Evolutionary conservation across 2,888 invertebrate genomes (phyloP), one percentile per base, ranked within the genome.

Genomic region (Dolichopus griseipennis): DNA sequence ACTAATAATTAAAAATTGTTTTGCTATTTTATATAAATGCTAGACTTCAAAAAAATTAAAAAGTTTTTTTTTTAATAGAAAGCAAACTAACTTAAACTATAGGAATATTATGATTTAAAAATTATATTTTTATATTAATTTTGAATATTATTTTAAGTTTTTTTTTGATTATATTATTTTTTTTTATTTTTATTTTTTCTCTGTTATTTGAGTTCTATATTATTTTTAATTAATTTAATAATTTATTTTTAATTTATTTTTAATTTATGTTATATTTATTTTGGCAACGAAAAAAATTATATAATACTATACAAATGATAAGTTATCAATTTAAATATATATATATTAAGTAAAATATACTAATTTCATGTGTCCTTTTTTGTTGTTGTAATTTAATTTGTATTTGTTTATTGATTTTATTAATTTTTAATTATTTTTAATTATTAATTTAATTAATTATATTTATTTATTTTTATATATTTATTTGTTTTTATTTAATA

Each of bases 361-460:
- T 68, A 65, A 71, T 68, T 70, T 70, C 71, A 70, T 72, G 72
- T 72, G 72, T 72, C 72, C 72, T 72, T 72, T 72, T 72, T 72
- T 72, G 72, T 72, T 72, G 72, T 72, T 72, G 72, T 72, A 68
- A 71, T 71, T 71, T 69, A 69, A 70, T 70, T 71, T 69, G 18
- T 34, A 15, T 34, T 33, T 65, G 2, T 37, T n/a, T 18, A 18
- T 34, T 34, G 12, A 12, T 34, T 34, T n/a, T 18, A 37, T 20
- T 10, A 2, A 9, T 34, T 37, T 5, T 20, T 21, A 65, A 65
- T 18, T 65, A 3, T 34, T 65, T 33, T 21, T 34, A 18, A 4
- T 37, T n/a, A n/a, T 27, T 21, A n/a, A 64, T 21, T 64, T 34
- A 7, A 37, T 37, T 15, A 33, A 34, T 65, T 20, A 34, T 34